phyloP scores from a whole-genome alignment of 2,888 invertebrate genomes.

The Oxycera nigricornis region DNA sequence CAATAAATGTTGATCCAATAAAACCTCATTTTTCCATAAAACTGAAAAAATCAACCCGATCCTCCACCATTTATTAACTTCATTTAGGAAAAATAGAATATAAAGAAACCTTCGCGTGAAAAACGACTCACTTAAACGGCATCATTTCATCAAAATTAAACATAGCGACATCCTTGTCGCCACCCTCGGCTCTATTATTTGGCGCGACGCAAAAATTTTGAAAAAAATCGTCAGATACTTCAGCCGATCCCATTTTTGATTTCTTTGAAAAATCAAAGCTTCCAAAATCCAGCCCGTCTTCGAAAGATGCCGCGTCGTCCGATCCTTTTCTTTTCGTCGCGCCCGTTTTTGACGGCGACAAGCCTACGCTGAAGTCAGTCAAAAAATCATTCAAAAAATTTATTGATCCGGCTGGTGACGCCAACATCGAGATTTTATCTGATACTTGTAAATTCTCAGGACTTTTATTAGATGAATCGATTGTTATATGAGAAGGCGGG shows the following conservation, averaged over 20 bases:
- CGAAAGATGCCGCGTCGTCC: background rate
- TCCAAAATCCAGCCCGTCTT: background rate
- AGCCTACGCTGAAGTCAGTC: background rate
- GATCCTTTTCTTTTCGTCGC: background rate
- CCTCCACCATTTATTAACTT: no score
- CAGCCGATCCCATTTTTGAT: background rate
- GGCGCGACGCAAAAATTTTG: background rate
- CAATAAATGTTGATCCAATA: background rate
- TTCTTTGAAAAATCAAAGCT: background rate
- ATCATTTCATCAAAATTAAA: background rate
- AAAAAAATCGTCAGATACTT: background rate
- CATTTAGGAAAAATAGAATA: no score
- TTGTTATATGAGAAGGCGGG: constrained; percentile 4
- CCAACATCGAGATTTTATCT: background rate
- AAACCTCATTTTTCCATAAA: background rate
- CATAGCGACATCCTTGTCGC: background rate
- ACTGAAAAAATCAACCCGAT: background rate
- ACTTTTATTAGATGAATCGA: constrained; percentile 1
- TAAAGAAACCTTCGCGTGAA: no score
- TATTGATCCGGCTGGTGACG: background rate
- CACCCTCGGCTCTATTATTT: background rate
- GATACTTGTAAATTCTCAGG: no score
- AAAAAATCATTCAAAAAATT: background rate
- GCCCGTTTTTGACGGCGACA: background rate
- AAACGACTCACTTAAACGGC: background rate